These are phyloP conservation scores for Pangasius krempfi DNA, from an alignment of 2,797 vertebrate species.

Conservation along the genomic window DNA sequence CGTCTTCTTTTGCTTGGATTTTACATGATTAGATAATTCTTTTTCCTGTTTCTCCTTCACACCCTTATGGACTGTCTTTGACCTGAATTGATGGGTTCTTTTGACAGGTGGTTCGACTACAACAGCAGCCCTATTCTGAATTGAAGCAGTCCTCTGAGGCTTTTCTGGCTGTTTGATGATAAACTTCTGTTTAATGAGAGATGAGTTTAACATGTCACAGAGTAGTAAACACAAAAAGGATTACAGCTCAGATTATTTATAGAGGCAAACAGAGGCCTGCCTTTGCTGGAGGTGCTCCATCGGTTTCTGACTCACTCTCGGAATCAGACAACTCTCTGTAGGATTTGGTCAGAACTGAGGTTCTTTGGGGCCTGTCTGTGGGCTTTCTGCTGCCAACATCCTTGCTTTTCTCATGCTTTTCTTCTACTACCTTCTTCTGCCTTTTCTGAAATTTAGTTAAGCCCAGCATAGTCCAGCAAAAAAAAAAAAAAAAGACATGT, in stretches of 20 bases:
- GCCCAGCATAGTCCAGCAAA: background rate
- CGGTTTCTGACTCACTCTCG: constrained; percentile 70
- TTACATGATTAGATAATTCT: background rate
- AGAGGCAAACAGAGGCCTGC: constrained; percentile 49
- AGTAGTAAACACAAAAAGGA: background rate
- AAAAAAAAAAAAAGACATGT: background rate
- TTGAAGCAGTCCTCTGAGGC: background rate
- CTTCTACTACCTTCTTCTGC: constrained; percentile 44
- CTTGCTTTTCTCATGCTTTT: constrained; percentile 45
- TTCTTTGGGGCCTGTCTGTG: constrained; percentile 70
- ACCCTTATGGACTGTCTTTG: background rate
- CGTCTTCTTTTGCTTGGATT: background rate
- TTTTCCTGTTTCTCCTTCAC: background rate
- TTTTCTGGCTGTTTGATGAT: constrained; percentile 6
- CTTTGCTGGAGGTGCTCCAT: constrained; percentile 59
- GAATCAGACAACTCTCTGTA: constrained; percentile 78
- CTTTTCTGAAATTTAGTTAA: constrained; percentile 49
- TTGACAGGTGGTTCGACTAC: background rate
- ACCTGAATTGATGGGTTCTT: background rate
- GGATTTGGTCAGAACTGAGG: constrained; percentile 70
- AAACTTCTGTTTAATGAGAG: constrained; percentile 48
- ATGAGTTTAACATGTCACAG: background rate
- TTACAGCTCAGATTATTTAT: background rate
- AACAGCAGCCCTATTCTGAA: background rate
- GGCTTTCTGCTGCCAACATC: constrained; percentile 25